phyloP scores from a whole-genome alignment of 1,140 invertebrate genomes.

The Zaprionus inermis region DNA sequence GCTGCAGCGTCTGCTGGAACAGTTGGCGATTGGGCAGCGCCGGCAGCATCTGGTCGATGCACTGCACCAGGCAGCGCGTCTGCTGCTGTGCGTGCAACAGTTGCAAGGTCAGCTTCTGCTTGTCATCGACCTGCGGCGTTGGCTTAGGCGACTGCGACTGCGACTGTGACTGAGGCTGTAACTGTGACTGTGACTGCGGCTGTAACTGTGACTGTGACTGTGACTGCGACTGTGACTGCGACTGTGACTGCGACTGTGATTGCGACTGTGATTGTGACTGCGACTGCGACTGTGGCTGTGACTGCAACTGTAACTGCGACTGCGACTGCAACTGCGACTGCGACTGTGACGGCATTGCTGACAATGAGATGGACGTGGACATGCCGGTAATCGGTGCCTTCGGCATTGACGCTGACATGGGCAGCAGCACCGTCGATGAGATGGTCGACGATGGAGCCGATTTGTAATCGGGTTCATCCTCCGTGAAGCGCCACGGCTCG shows the following conservation, averaged over 20 bases:
- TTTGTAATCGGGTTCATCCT: neutral
- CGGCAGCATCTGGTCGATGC: constrained; percentile 37
- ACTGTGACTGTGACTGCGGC: neutral
- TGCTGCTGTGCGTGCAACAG: constrained; percentile 21
- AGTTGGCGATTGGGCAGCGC: constrained; percentile 27
- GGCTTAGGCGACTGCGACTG: too few relatives aligned
- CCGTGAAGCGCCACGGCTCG: constrained; percentile 27
- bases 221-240: neutral
- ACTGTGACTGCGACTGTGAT: neutral
- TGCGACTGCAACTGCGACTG: neutral
- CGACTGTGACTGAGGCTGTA: too few relatives aligned
- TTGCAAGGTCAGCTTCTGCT: constrained; percentile 14
- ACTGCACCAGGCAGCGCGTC: constrained; percentile 15
- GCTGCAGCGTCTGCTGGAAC: constrained; percentile 28
- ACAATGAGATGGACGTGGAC: neutral
- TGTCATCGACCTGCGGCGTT: neutral
- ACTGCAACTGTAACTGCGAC: too few relatives aligned
- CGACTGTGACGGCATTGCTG: neutral
- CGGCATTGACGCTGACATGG: neutral
- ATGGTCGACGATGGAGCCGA: neutral
- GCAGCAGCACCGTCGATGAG: neutral
- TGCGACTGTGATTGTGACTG: neutral
- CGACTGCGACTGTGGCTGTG: too few relatives aligned
- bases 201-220: neutral
- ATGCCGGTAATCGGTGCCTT: neutral